Percentiles rank a stretch among this genome's conserved stretches.
phyloP scores from a whole-genome alignment of 2,888 invertebrate species.

The Epiblema foenella region DNA sequence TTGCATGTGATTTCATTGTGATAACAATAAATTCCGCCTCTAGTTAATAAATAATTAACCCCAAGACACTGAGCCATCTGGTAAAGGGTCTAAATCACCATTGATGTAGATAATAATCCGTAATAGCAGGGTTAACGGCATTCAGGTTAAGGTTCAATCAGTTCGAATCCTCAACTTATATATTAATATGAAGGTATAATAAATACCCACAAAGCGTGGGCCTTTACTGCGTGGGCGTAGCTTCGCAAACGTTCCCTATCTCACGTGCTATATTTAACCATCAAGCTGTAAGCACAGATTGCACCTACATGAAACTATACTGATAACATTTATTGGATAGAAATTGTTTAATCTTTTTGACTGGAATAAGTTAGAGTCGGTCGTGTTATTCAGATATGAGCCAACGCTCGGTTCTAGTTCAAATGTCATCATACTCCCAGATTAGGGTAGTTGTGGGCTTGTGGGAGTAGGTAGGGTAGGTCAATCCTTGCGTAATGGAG shows the following conservation, averaged over 20 bases:
- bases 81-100: constrained; percentile 3
- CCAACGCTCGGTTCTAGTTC: not conserved
- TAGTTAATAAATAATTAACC: not conserved
- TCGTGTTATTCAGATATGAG: not conserved
- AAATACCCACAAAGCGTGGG: constrained; percentile 25
- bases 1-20: not conserved
- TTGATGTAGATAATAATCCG: not conserved
- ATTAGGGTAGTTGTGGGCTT: constrained; percentile 1
- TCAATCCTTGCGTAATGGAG: not conserved
- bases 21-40: not conserved
- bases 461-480: not conserved
- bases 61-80: not conserved
- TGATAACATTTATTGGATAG: constrained; percentile 30
- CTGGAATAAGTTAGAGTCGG: not conserved
- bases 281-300: constrained; percentile 9
- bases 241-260: constrained; percentile 8
- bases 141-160: constrained; percentile 19
- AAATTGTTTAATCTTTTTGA: not conserved
- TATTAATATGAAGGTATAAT: constrained; percentile 17
- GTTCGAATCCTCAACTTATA: constrained; percentile 9
- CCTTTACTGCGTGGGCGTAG: constrained; percentile 9
- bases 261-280: constrained; percentile 33
- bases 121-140: constrained; percentile 4
- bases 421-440: not conserved
- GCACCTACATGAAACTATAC: constrained; percentile 10